Conservation (phyloP, 2,797 vertebrate genomes). For the Sebastes diaconus region DNA sequence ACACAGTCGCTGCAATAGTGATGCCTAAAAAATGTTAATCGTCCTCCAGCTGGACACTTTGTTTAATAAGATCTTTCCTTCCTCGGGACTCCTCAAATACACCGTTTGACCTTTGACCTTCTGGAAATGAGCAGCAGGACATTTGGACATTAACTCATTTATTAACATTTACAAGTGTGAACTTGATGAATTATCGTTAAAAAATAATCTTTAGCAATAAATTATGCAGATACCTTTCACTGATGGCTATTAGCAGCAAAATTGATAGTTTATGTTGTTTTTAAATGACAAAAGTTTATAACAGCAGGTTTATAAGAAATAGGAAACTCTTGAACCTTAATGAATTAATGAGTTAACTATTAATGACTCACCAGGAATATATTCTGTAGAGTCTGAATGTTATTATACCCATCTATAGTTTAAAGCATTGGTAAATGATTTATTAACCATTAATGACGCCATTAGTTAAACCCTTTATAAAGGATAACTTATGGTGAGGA, state of each 20-base stretch:
- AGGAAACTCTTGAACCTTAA: background rate
- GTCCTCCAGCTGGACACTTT: background rate
- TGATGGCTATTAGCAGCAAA: background rate
- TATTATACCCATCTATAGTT: background rate
- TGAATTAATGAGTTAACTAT: background rate
- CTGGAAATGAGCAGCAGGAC: background rate
- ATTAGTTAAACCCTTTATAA: background rate
- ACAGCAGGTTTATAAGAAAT: background rate
- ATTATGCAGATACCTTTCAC: background rate
- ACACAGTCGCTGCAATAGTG: background rate
- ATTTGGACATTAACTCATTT: background rate
- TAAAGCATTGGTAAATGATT: background rate
- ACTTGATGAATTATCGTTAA: background rate
- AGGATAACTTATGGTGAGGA: background rate
- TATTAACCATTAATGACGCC: background rate
- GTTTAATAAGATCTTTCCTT: background rate
- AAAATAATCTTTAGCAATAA: background rate
- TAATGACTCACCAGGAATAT: background rate
- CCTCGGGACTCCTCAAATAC: background rate
- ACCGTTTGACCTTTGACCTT: background rate
- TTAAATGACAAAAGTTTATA: background rate
- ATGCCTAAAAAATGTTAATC: background rate
- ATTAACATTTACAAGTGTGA: background rate
- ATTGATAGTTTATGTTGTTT: background rate
- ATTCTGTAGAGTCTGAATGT: background rate